These are phyloP conservation scores for Paralichthys olivaceus DNA, from an alignment of 2,113 vertebrate genomes.

Conservation along the genomic window DNA sequence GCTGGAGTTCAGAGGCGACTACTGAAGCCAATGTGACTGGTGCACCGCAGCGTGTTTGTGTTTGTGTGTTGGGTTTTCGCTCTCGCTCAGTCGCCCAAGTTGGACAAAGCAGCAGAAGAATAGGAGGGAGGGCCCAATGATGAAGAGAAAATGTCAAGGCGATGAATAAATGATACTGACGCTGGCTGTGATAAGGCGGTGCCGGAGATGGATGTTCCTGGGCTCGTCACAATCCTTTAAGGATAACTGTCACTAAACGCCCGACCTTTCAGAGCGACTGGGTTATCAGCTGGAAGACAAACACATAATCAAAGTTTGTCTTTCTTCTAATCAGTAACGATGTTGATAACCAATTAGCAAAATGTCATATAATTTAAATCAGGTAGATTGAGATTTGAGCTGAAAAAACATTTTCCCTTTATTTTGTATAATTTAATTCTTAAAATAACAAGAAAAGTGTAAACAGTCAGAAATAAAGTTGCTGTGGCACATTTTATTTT, in stretches of 20 bases:
- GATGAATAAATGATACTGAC: slow-evolving; percentile 49
- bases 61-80: neutral
- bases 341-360: neutral
- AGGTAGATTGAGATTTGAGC: neutral
- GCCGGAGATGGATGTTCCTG: slow-evolving; percentile 43
- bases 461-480: too few relatives aligned
- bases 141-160: slow-evolving; percentile 46
- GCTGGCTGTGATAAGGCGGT: slow-evolving; percentile 45
- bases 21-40: too few relatives aligned
- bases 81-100: slow-evolving; percentile 20
- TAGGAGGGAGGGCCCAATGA: slow-evolving; percentile 2
- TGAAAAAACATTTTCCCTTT: neutral
- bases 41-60: too few relatives aligned
- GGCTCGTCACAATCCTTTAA: slow-evolving; percentile 51
- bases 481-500: too few relatives aligned
- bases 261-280: slow-evolving; percentile 52
- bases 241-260: slow-evolving; percentile 20
- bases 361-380: neutral
- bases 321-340: neutral
- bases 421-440: neutral
- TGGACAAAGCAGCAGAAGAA: slow-evolving; percentile 11
- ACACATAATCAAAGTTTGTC: neutral
- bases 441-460: too few relatives aligned
- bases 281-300: slow-evolving; percentile 21
- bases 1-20: neutral